These are phyloP conservation scores for Diachasma alloeum DNA, from an alignment of 1,140 invertebrate genomes.

Conservation along the genomic window DNA sequence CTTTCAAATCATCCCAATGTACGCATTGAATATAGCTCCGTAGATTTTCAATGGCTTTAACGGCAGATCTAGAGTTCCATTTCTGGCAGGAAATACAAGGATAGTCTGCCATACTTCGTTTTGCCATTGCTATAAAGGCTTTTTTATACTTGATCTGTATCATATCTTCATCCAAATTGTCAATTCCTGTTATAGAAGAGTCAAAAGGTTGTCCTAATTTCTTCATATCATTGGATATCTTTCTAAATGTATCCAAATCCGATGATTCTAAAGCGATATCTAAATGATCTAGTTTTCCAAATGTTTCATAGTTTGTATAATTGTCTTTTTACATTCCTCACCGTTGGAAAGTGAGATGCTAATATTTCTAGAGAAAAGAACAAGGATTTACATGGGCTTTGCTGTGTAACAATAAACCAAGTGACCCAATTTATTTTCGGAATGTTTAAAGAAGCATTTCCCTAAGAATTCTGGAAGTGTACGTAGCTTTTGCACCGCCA, in stretches of 20 bases:
- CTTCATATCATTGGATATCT: neutral
- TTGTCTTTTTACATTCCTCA: constrained; percentile 6
- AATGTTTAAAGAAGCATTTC: neutral
- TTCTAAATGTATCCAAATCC: neutral
- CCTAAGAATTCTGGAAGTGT: neutral
- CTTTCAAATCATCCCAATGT: constrained; percentile 6
- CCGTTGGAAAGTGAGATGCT: constrained; percentile 17
- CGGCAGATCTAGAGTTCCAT: neutral
- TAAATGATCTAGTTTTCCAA: neutral
- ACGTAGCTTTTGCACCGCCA: neutral
- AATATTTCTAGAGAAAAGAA: constrained; percentile 13
- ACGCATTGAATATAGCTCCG: neutral
- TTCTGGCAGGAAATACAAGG: constrained; percentile 24
- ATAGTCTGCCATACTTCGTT: constrained; percentile 6
- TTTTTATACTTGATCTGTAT: too few species aligned
- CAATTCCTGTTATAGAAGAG: neutral
- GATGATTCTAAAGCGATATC: neutral
- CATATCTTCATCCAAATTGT: constrained; percentile 15
- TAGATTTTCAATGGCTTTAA: neutral
- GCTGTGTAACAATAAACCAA: neutral
- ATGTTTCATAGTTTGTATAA: neutral
- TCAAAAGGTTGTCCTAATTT: neutral
- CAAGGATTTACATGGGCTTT: neutral
- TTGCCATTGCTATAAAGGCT: constrained; percentile 1
- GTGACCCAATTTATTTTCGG: neutral